Evolutionary conservation across 2,888 invertebrate species (phyloP).

Genomic region (Xylophagus ater): DNA sequence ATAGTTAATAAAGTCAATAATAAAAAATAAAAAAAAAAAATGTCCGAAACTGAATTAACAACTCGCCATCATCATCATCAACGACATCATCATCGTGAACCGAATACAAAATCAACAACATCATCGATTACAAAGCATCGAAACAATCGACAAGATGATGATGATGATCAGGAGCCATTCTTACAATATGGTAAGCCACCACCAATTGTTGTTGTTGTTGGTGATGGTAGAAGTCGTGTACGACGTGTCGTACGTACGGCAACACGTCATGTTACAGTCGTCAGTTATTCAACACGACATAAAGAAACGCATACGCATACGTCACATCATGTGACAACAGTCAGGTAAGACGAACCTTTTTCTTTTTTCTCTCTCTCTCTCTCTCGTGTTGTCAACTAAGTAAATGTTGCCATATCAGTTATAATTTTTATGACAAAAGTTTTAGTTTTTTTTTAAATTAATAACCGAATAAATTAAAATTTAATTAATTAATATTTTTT

Average conservation of each 20-base stretch:
- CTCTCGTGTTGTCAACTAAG: too few species aligned
- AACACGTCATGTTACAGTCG: constrained; percentile 39
- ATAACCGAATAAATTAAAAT: too few species aligned
- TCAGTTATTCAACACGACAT: constrained; percentile 38
- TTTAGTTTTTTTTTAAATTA: too few species aligned
- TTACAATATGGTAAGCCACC: constrained; percentile 37
- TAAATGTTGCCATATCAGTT: too few species aligned
- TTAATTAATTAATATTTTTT: too few species aligned
- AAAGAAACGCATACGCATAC: constrained; percentile 39
- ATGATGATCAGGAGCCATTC: constrained; percentile 28
- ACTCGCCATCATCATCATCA: constrained; percentile 7
- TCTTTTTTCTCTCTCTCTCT: too few species aligned
- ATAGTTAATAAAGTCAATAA: not conserved
- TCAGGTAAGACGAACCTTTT: constrained; percentile 31
- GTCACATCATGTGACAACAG: constrained; percentile 40
- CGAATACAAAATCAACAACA: not conserved
- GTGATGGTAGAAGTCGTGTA: constrained; percentile 38
- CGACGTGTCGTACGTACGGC: constrained; percentile 38
- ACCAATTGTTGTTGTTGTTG: constrained; percentile 39
- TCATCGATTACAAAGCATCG: not conserved
- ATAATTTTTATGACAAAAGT: too few species aligned
- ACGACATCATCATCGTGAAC: not conserved
- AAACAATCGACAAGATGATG: not conserved
- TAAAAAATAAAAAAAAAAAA: too few species aligned
- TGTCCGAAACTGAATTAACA: constrained; percentile 11